phyloP scores from a whole-genome alignment of 2,113 vertebrate genomes.

The Falco punctatus region DNA sequence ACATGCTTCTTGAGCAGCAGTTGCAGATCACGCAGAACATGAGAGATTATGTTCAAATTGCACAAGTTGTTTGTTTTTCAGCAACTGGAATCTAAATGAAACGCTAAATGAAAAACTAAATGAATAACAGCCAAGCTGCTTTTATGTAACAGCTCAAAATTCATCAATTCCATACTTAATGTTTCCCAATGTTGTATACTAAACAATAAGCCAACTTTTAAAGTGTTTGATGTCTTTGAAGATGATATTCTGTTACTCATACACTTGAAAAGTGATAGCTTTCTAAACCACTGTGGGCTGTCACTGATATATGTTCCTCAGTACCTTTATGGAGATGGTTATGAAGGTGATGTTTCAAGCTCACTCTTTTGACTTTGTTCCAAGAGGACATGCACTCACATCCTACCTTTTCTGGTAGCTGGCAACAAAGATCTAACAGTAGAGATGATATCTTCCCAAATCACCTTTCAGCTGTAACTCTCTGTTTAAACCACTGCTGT shows the following conservation, averaged over 20 bases:
- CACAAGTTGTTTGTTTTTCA: neutral
- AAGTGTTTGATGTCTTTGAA: neutral
- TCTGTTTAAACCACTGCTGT: neutral
- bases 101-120: neutral
- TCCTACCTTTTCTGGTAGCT: neutral
- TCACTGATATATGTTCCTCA: neutral
- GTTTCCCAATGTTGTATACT: neutral
- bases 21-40: neutral
- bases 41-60: neutral
- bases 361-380: neutral
- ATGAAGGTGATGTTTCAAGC: neutral
- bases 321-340: neutral
- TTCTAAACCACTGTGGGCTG: neutral
- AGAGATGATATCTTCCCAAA: neutral
- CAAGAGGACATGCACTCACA: neutral
- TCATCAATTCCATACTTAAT: neutral
- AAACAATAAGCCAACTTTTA: neutral
- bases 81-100: neutral
- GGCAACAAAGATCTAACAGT: neutral
- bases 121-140: neutral
- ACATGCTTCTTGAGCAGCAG: neutral
- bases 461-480: neutral
- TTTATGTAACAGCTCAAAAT: neutral
- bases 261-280: neutral
- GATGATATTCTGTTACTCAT: fast-evolving